A percentile compares a stretch with the other conserved stretches of the same genome.
These are phyloP conservation scores for Arbacia lixula DNA, from an alignment of 53 echinoderm and acorn worm genomes.

Conservation along the genomic window DNA sequence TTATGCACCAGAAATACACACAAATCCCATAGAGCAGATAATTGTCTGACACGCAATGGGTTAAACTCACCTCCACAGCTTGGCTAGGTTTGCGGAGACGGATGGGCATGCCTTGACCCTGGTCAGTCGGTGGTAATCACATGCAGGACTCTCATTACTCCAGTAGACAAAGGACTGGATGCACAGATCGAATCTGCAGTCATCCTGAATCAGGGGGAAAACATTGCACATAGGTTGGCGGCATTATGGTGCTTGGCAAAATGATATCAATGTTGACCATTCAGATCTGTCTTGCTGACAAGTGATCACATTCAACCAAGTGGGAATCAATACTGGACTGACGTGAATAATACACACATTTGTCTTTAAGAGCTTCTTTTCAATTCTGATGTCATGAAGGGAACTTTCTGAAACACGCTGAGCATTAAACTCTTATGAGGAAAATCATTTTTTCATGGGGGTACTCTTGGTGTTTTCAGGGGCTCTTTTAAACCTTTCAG, in stretches of 20 bases:
- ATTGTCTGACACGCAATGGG: background rate
- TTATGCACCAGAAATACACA: too few species aligned
- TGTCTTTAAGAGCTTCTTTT: too few species aligned
- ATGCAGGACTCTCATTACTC: background rate
- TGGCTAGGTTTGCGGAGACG: background rate
- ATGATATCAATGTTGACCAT: background rate
- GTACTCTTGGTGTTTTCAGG: too few species aligned
- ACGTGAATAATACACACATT: too few species aligned
- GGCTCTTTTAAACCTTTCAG: too few species aligned
- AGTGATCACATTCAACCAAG: too few species aligned
- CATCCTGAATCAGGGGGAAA: background rate
- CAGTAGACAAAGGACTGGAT: background rate
- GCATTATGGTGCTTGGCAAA: background rate
- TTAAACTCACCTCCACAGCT: slow-evolving; percentile 13
- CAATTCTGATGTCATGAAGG: too few species aligned
- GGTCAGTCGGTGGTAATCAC: background rate
- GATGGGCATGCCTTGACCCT: background rate
- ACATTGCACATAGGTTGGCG: background rate
- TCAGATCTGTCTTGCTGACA: background rate
- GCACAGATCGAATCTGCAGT: slow-evolving; percentile 3
- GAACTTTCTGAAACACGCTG: too few species aligned
- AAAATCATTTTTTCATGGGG: too few species aligned
- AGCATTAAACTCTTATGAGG: too few species aligned
- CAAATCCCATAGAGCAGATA: too few species aligned
- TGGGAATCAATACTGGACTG: too few species aligned